Percentiles rank a stretch among this genome's conserved stretches.
These are phyloP conservation scores for Muscidifurax raptorellus DNA, from an alignment of 1,140 invertebrate species.

Conservation along the genomic window DNA sequence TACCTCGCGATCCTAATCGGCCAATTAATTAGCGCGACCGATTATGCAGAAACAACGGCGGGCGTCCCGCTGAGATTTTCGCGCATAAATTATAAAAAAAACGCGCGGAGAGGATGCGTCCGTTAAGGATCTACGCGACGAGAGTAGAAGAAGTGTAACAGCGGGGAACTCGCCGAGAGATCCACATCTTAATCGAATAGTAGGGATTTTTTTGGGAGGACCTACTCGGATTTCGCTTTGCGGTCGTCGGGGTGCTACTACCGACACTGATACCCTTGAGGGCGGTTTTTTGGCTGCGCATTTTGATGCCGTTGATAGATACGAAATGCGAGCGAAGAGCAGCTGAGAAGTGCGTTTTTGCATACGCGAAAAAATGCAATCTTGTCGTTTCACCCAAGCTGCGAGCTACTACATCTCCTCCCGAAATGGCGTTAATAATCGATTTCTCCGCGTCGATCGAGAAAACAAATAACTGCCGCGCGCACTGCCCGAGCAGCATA, in stretches of 20 bases:
- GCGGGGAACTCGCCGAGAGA: background rate
- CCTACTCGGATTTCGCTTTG: slow-evolving; percentile 14
- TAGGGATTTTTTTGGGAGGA: background rate
- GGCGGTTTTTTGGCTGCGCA: background rate
- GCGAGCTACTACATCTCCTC: too few relatives aligned
- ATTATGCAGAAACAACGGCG: slow-evolving; percentile 5
- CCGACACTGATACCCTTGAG: background rate
- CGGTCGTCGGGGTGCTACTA: background rate
- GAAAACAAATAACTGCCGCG: background rate
- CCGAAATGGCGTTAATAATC: background rate
- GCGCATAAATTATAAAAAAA: slow-evolving; percentile 22
- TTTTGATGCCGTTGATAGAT: background rate
- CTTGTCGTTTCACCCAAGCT: too few relatives aligned
- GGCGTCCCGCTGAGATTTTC: slow-evolving; percentile 15
- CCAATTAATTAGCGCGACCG: slow-evolving; percentile 42
- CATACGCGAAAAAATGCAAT: too few relatives aligned
- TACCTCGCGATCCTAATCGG: slow-evolving; percentile 30
- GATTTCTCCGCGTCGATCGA: background rate
- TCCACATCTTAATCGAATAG: slow-evolving; percentile 46
- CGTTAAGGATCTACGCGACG: slow-evolving; percentile 1
- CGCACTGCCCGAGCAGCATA: background rate
- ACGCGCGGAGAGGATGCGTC: background rate
- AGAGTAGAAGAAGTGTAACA: background rate
- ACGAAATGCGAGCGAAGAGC: background rate
- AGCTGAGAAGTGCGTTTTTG: background rate